Base-by-base conservation (phyloP, 2,888 invertebrate genomes). In the Drosophila melanocephala region DNA sequence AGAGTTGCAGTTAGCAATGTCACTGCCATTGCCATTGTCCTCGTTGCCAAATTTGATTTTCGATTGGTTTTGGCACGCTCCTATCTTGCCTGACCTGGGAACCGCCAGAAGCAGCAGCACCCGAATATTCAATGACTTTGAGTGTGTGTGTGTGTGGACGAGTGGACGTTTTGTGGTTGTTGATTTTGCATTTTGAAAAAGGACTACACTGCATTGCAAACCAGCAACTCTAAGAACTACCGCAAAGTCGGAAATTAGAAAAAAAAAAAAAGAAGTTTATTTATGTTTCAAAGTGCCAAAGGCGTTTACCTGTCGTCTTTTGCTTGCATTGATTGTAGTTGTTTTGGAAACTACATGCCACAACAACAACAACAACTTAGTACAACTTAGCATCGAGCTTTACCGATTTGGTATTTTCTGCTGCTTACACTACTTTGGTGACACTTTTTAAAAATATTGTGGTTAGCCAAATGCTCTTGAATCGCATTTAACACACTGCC, bases 41-140 rank as follows among this genome's bases (percentile, higher is more conserved):
- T 72, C 61, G 66, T 77, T 80, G 72, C 78, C 78, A 89, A 86
- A 88, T 83, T 88, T 88, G 86, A 88, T 83, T 81, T 87, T 81
- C 86, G 66, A 85, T 88, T 75, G 78, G 47, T 66, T 87, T 81
- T 68, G 63, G 66, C 39, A 50, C 52, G 68, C 70, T 68, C 72
- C 75, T 81, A 53, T 68, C 66, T 58, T 39, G 37, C 35, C 19
- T 39, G 56, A 65, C 56, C 55, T 70, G 58, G 35, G 22, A 52
- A 50, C 58, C 63, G 42, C 66, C 69, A 65, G 62, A 72, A 62
- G 51, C 67, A 71, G 57, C 72, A 57, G 64, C 64, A 66, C 58
- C 42, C 55, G 33, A 52, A 65, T 73, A 72, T 47, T 66, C 63
- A 62, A 72, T 65, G 62, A 71, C 62, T 68, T 55, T 66, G 33